phyloP scores from a whole-genome alignment of 2,797 vertebrate genomes.

The Steatocranus sp. region DNA sequence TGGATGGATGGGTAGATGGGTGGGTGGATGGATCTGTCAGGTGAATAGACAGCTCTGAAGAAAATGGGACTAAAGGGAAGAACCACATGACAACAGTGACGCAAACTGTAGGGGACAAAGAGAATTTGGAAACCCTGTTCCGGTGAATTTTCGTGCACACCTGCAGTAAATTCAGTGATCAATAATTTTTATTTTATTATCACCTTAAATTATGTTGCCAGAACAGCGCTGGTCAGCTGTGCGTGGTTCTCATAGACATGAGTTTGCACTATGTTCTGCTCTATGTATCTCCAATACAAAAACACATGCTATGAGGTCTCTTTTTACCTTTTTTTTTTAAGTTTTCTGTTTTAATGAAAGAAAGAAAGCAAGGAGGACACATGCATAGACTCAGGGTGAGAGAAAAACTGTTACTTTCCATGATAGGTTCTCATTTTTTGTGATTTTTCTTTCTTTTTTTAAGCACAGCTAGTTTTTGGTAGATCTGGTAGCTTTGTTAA shows the following conservation, averaged over 20 bases:
- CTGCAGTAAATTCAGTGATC: constrained; percentile 36
- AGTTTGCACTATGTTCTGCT: constrained; percentile 71
- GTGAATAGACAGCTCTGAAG: constrained; percentile 21
- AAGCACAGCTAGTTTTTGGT: constrained; percentile 24
- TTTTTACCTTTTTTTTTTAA: background rate
- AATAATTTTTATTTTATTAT: constrained; percentile 27
- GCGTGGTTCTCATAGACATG: constrained; percentile 56
- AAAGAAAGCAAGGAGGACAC: background rate
- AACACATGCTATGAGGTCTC: constrained; percentile 1
- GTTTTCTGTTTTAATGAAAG: constrained; percentile 3
- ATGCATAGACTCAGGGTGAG: constrained; percentile 54
- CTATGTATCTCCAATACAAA: constrained; percentile 28
- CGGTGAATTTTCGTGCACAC: constrained; percentile 21
- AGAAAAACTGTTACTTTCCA: constrained; percentile 35
- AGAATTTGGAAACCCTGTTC: constrained; percentile 9
- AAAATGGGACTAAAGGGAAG: constrained; percentile 3
- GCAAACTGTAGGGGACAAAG: background rate
- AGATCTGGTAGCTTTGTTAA: constrained; percentile 36
- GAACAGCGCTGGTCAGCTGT: constrained; percentile 75
- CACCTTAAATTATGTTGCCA: constrained; percentile 66
- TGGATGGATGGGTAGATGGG: background rate
- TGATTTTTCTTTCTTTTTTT: background rate
- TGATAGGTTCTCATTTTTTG: constrained; percentile 5
- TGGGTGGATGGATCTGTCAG: background rate
- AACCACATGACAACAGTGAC: background rate